Conservation (phyloP, 2,888 invertebrate species). For the Rhopalosiphum nymphaeae region DNA sequence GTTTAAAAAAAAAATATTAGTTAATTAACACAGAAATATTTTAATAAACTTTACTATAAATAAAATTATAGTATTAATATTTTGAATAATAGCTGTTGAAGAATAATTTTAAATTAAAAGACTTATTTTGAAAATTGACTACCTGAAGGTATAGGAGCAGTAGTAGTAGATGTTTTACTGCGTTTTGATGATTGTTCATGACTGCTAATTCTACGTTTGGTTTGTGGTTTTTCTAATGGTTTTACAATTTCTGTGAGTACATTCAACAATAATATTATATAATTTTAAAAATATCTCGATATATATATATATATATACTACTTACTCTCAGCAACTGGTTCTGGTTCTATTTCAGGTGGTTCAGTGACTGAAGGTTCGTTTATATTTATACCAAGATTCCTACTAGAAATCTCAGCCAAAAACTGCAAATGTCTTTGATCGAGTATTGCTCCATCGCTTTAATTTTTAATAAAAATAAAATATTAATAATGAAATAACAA, state of each 20-base stretch:
- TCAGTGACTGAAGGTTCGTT: not conserved
- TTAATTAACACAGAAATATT: not conserved
- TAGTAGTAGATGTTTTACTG: slow-evolving; percentile 19
- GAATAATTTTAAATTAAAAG: not conserved
- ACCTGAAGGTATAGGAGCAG: not conserved
- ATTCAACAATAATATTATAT: not conserved
- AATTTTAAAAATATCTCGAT: not conserved
- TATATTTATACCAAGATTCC: not conserved
- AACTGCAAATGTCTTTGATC: slow-evolving; percentile 58
- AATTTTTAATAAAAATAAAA: not conserved
- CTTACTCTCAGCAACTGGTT: not conserved
- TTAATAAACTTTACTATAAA: not conserved
- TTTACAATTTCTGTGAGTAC: not conserved
- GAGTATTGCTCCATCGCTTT: slow-evolving; percentile 22
- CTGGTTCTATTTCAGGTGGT: not conserved
- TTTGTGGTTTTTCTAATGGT: not conserved
- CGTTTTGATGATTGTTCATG: slow-evolving; percentile 51
- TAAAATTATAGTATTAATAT: too few relatives aligned
- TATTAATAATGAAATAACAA: not conserved
- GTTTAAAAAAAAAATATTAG: too few relatives aligned
- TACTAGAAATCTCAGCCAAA: slow-evolving; percentile 56
- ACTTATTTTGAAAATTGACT: not conserved
- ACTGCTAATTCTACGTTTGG: slow-evolving; percentile 48
- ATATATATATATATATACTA: not conserved
- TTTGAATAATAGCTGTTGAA: not conserved